A percentile compares a stretch with the other conserved stretches of the same genome.
phyloP scores from a whole-genome alignment of 2,113 vertebrate species.

The Pungitius pungitius region DNA sequence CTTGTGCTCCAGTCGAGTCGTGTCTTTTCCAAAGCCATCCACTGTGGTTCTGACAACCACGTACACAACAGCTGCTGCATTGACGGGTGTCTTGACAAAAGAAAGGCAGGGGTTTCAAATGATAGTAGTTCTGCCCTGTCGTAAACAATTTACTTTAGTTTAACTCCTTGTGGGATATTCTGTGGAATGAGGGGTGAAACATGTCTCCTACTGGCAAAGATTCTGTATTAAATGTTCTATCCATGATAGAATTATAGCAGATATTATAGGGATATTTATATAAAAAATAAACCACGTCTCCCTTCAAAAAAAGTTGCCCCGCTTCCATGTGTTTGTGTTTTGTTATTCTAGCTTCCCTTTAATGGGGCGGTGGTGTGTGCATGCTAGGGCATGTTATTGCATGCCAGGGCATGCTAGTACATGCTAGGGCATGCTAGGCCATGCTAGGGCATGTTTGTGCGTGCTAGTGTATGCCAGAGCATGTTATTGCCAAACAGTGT shows the following conservation, averaged over 20 bases:
- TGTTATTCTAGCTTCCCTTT: no score
- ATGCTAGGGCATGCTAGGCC: no score
- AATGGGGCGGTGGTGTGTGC: no score
- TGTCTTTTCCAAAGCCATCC: slow-evolving; percentile 8
- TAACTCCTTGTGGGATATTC: not conserved
- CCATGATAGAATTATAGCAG: no score
- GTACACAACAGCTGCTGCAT: not conserved
- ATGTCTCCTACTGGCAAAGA: not conserved
- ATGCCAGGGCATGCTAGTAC: no score
- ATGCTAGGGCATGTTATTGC: no score
- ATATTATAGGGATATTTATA: no score
- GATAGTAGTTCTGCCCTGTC: not conserved
- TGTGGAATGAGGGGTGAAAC: not conserved
- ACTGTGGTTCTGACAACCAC: not conserved
- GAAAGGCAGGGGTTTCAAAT: not conserved
- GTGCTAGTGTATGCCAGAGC: no score
- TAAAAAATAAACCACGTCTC: no score
- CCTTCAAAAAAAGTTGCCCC: no score
- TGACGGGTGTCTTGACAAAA: not conserved
- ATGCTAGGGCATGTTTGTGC: no score
- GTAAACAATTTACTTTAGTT: not conserved
- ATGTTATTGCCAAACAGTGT: not conserved
- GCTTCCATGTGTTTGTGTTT: no score
- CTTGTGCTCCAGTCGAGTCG: slow-evolving; percentile 17
- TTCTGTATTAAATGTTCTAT: not conserved